Evolutionary conservation across 2,113 vertebrate species (phyloP).

Genomic region (Nothocercus nigrocapillus): DNA sequence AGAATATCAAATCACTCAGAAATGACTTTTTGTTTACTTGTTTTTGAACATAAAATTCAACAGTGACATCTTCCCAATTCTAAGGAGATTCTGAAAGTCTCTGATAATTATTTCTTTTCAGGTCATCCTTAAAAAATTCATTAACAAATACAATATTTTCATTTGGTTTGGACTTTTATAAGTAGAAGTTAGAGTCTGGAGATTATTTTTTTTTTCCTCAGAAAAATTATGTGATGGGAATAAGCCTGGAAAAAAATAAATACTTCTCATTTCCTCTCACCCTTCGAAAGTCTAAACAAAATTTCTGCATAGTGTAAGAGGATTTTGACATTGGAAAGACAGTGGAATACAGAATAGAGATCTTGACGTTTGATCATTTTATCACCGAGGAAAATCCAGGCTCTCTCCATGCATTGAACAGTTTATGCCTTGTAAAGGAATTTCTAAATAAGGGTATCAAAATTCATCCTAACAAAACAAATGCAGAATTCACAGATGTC

Average conservation of each 20-base stretch:
- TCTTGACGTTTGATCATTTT: not conserved
- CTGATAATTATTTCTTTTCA: not conserved
- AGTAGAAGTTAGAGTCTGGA: not conserved
- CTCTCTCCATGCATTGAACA: not conserved
- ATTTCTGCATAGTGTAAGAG: not conserved
- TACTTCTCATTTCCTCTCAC: not conserved
- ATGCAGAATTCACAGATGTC: not conserved
- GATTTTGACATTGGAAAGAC: not conserved
- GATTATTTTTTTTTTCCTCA: not conserved
- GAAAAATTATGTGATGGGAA: not conserved
- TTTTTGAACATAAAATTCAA: not conserved
- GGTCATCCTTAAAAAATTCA: not conserved
- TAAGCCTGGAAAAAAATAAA: not conserved
- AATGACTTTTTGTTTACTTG: not conserved
- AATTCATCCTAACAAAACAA: not conserved
- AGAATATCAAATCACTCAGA: not conserved
- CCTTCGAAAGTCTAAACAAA: not conserved
- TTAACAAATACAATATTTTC: not conserved
- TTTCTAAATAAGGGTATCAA: not conserved
- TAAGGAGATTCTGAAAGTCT: not conserved
- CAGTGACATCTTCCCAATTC: not conserved
- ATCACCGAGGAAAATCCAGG: not conserved
- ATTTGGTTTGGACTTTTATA: not conserved
- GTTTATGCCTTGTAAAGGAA: not conserved
- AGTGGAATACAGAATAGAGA: not conserved